Percentiles rank a stretch among this genome's conserved stretches.
Conservation (phyloP, 2,797 vertebrate genomes). For the Taeniopygia guttata region DNA sequence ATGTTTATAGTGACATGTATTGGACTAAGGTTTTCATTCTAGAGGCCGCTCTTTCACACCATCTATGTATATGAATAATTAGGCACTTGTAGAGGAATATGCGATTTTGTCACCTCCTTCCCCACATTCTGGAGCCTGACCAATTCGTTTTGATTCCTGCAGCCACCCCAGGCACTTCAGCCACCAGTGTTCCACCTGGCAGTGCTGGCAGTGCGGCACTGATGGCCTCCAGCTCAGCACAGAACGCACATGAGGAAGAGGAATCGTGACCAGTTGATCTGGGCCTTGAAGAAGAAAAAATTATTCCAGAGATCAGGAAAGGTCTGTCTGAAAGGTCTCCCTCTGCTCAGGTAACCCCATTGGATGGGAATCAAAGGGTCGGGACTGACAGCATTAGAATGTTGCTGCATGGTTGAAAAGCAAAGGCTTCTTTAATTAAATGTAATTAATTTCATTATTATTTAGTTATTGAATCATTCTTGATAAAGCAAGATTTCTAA, state of each 20-base stretch:
- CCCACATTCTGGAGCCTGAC: not conserved
- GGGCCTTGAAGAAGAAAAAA: too few species aligned
- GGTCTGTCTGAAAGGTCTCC: not conserved
- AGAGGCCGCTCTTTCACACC: not conserved
- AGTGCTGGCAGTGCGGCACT: too few species aligned
- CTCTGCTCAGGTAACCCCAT: not conserved
- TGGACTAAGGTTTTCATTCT: not conserved
- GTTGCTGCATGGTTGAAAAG: not conserved
- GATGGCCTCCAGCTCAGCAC: not conserved
- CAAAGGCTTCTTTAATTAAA: not conserved
- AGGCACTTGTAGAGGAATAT: not conserved
- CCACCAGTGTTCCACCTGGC: not conserved
- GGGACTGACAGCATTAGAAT: not conserved
- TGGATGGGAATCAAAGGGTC: not conserved
- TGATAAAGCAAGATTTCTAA: not conserved
- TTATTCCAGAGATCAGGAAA: not conserved
- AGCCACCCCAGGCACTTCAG: not conserved
- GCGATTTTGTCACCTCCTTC: not conserved
- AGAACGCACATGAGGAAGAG: not conserved
- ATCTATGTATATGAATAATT: not conserved
- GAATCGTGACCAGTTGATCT: too few species aligned
- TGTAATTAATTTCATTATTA: not conserved
- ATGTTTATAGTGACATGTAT: not conserved
- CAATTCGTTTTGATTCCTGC: not conserved
- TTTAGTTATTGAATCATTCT: not conserved